phyloP scores from a whole-genome alignment of 2,888 invertebrate species.

The Strigamia crassipes region DNA sequence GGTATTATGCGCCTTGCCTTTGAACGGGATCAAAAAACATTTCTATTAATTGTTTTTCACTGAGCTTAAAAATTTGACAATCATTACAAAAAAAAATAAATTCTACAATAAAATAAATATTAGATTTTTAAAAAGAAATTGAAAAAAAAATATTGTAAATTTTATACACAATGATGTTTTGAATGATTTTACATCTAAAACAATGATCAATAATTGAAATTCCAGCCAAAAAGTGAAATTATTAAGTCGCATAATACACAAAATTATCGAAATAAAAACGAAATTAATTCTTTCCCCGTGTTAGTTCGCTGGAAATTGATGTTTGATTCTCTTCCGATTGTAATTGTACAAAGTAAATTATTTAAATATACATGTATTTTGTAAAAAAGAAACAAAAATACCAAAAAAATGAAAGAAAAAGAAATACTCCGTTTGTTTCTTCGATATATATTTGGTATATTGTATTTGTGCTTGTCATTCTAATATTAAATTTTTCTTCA shows the following conservation, averaged over 20 bases:
- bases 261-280: not conserved
- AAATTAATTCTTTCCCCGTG: not conserved
- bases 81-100: not conserved
- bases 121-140: not conserved
- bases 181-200: not conserved
- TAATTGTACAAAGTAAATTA: slow-evolving; percentile 24
- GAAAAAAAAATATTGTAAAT: not conserved
- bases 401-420: not conserved
- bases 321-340: not conserved
- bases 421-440: not conserved
- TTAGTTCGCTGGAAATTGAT: not conserved
- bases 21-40: not conserved
- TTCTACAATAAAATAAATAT: too few relatives aligned
- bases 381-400: not conserved
- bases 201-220: not conserved
- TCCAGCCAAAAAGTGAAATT: not conserved
- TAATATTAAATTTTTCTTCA: slow-evolving; percentile 22
- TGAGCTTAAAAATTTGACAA: slow-evolving; percentile 17
- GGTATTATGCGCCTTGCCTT: slow-evolving; percentile 27
- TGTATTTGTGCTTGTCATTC: slow-evolving; percentile 31
- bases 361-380: slow-evolving; percentile 20
- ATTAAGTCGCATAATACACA: slow-evolving; percentile 14
- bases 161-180: not conserved
- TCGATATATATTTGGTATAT: not conserved
- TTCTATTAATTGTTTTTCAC: not conserved